phyloP scores from a whole-genome alignment of 2,888 invertebrate species.

The Andricus curvator region DNA sequence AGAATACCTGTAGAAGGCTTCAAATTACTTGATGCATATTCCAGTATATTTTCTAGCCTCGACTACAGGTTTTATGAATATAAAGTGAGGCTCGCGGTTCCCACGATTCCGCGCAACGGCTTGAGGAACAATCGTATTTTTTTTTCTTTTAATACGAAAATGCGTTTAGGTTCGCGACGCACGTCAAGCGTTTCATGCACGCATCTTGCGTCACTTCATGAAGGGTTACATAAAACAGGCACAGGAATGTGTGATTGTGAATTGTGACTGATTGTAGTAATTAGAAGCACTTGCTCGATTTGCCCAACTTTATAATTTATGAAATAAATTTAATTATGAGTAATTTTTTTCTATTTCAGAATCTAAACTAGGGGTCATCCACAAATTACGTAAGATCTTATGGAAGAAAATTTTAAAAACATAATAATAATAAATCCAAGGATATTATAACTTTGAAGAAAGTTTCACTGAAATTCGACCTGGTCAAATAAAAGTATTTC shows the following conservation, averaged over 20 bases:
- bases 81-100: slow-evolving; percentile 8
- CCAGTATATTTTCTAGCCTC: not conserved
- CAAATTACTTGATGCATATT: not conserved
- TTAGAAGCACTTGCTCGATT: not conserved
- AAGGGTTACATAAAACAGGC: slow-evolving; percentile 50
- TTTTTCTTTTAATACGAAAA: slow-evolving; percentile 41
- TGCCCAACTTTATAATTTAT: not conserved
- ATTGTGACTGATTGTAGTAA: not conserved
- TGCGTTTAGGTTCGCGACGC: slow-evolving; percentile 49
- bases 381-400: too few species aligned
- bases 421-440: too few species aligned
- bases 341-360: not conserved
- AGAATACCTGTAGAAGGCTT: not conserved
- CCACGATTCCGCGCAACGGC: slow-evolving; percentile 29
- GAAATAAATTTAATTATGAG: not conserved
- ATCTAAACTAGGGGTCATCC: too few species aligned
- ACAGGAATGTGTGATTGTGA: slow-evolving; percentile 44
- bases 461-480: too few species aligned
- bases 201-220: slow-evolving; percentile 50
- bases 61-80: slow-evolving; percentile 5
- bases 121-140: slow-evolving; percentile 39
- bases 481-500: too few species aligned
- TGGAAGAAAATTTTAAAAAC: too few species aligned
- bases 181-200: slow-evolving; percentile 1
- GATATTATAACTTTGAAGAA: too few species aligned